Evolutionary conservation across 2,888 invertebrate species (phyloP).

Genomic region (Leucophenga montana): DNA sequence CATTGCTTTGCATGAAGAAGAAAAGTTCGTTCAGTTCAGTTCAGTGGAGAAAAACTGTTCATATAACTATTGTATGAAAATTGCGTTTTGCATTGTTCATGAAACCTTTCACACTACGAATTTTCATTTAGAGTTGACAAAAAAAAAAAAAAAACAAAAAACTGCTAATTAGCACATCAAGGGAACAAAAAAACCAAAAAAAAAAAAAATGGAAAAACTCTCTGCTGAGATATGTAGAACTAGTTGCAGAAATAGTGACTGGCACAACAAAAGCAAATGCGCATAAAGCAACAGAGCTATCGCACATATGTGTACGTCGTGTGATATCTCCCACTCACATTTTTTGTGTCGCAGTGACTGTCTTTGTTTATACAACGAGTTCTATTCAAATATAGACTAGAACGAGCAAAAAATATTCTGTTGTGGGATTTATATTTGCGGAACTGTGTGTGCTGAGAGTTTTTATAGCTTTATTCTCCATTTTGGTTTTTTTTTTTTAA

Average conservation of each 20-base stretch:
- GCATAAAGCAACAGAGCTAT: constrained; percentile 1
- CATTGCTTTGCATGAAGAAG: neutral
- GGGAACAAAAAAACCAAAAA: neutral
- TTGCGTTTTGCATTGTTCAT: neutral
- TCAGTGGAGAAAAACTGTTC: neutral
- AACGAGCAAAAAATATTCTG: neutral
- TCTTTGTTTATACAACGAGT: constrained; percentile 10
- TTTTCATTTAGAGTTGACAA: constrained; percentile 1
- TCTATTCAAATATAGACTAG: constrained; percentile 2
- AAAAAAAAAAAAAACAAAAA: neutral
- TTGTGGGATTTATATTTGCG: constrained; percentile 9
- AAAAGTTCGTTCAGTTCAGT: no score
- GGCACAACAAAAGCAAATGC: constrained; percentile 12
- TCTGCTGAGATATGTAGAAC: no score
- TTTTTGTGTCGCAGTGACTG: neutral
- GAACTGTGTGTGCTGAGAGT: neutral
- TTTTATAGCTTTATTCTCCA: neutral
- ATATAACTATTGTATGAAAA: neutral
- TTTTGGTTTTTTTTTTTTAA: no score
- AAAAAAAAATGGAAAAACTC: neutral
- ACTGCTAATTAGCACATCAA: constrained; percentile 11
- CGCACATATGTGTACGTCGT: constrained; percentile 8
- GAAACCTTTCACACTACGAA: neutral
- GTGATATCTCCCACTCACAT: no score
- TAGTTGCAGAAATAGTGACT: no score